Evolutionary conservation across 1,140 invertebrate species (phyloP).

Genomic region (Cherax destructor): DNA sequence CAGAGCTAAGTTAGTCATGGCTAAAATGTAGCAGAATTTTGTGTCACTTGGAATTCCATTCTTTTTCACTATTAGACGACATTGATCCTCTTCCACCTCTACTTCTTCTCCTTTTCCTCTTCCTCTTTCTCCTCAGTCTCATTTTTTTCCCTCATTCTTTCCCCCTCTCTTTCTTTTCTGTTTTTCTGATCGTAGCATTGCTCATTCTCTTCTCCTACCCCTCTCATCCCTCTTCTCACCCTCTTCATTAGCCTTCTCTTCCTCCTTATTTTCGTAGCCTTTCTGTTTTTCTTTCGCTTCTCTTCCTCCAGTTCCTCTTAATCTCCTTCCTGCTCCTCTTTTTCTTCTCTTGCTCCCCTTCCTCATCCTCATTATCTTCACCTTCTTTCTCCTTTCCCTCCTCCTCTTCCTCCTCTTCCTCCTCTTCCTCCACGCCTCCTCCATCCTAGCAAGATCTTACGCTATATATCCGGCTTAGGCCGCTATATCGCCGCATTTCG

Average conservation of each 20-base stretch:
- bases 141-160: no score
- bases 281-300: no score
- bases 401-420: constrained; percentile 11
- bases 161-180: background rate
- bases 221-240: no score
- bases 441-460: background rate
- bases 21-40: no score
- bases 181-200: no score
- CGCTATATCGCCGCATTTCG: background rate
- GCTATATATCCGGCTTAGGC: background rate
- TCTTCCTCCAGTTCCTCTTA: background rate
- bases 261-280: background rate
- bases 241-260: no score
- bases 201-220: background rate
- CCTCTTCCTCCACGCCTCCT: background rate
- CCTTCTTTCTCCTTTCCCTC: background rate
- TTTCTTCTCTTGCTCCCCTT: background rate
- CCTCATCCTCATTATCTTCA: background rate
- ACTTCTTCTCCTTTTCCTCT: background rate
- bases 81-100: background rate
- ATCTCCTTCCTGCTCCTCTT: background rate
- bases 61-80: no score
- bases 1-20: no score
- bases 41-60: no score
- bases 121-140: background rate